phyloP scores from a whole-genome alignment of 2,797 vertebrate genomes.

The Sebastiscus albofasciatus region DNA sequence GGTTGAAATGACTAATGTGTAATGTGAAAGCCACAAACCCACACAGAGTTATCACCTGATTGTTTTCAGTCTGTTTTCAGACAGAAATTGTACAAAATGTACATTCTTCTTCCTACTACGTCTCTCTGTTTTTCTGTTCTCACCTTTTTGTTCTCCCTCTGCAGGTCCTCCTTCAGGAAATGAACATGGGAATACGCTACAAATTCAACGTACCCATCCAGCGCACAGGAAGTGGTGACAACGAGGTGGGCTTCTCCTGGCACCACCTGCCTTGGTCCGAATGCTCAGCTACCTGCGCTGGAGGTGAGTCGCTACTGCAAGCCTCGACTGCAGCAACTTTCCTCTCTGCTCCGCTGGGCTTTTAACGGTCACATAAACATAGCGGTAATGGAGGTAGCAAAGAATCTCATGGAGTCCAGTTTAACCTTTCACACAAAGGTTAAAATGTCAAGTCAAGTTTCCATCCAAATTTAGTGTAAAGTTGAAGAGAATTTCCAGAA shows the following conservation, averaged over 20 bases:
- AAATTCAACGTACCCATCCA: conserved; percentile 97
- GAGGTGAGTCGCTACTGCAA: conserved; percentile 83
- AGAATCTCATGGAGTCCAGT: neutral
- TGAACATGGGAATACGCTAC: conserved; percentile 96
- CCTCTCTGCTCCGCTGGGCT: neutral
- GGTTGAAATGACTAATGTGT: neutral
- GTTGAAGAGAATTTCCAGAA: neutral
- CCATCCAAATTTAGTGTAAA: neutral
- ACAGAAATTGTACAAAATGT: neutral
- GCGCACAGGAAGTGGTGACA: conserved; percentile 95
- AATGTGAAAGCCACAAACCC: neutral
- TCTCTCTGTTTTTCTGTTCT: neutral
- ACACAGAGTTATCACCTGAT: neutral
- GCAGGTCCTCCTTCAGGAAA: conserved; percentile 97
- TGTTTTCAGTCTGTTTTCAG: neutral
- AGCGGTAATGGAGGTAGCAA: neutral
- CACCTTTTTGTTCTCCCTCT: conserved; percentile 18
- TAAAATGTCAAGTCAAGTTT: neutral
- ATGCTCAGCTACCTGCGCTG: conserved; percentile 95
- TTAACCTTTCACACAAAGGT: neutral
- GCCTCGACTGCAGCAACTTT: neutral
- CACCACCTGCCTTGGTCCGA: conserved; percentile 95
- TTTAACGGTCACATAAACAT: neutral
- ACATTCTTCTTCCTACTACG: neutral
- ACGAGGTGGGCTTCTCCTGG: conserved; percentile 96